Percentiles rank a stretch among this genome's conserved stretches.
Conservation (phyloP, 2,113 vertebrate species). For the Trogon melanurus region DNA sequence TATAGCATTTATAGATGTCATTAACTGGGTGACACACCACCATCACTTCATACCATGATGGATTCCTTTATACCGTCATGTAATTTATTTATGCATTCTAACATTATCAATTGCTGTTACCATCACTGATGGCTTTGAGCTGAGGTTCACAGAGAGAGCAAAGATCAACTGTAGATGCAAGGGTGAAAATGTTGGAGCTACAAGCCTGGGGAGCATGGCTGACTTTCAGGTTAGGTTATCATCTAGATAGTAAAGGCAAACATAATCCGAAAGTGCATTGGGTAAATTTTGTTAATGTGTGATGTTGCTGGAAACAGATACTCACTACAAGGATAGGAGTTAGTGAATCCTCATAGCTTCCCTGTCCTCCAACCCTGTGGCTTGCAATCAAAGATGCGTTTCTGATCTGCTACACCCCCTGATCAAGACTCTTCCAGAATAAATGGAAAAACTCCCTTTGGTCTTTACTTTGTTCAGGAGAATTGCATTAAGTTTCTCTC, state of each 20-base stretch:
- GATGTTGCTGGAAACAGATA: not conserved
- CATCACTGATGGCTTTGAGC: not conserved
- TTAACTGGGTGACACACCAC: not conserved
- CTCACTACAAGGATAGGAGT: accelerated
- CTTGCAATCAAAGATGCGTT: not conserved
- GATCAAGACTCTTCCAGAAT: not conserved
- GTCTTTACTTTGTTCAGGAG: not conserved
- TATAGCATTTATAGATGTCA: not conserved
- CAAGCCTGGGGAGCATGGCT: not conserved
- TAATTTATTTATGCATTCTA: not conserved
- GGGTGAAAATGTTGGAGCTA: not conserved
- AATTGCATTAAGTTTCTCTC: not conserved
- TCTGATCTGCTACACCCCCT: not conserved
- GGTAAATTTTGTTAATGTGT: not conserved
- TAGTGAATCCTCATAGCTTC: not conserved
- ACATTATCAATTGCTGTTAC: not conserved
- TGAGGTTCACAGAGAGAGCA: not conserved
- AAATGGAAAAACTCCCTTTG: not conserved
- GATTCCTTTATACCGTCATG: not conserved
- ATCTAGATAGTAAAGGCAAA: not conserved
- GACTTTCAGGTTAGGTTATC: not conserved
- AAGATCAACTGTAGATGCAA: not conserved
- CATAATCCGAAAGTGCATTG: not conserved
- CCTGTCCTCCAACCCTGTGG: not conserved
- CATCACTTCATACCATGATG: not conserved